A percentile compares a stretch with the other conserved stretches of the same genome.
phyloP scores from a whole-genome alignment of 2,888 invertebrate species.

The Ctenicera cuprea region DNA sequence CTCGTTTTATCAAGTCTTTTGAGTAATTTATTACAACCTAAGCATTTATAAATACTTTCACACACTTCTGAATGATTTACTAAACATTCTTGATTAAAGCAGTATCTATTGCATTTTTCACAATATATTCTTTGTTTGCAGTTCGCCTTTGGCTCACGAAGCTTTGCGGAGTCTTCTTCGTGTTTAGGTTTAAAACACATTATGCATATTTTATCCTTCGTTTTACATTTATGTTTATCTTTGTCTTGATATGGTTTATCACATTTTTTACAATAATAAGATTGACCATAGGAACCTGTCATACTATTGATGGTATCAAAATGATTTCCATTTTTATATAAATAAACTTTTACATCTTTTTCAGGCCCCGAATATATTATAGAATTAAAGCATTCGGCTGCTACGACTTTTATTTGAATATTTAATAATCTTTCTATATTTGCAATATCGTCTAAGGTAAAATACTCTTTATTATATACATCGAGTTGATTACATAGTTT shows the following conservation, averaged over 20 bases:
- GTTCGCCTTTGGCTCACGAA: no score
- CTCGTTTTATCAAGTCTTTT: conserved; percentile 25
- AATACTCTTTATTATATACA: conserved; percentile 1
- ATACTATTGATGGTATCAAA: conserved; percentile 43
- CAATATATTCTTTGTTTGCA: conserved; percentile 38
- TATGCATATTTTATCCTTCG: conserved; percentile 37
- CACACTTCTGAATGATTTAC: conserved; percentile 27
- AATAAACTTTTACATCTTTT: conserved; percentile 8
- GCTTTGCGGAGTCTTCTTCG: conserved; percentile 17
- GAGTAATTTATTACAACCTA: conserved; percentile 35
- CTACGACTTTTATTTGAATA: conserved; percentile 10
- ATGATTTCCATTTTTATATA: conserved; percentile 42
- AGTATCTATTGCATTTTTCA: conserved; percentile 32
- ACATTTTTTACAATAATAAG: conserved; percentile 43
- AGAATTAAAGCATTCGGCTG: not conserved
- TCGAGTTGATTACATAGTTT: conserved; percentile 7
- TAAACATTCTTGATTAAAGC: conserved; percentile 26
- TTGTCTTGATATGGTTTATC: conserved; percentile 43
- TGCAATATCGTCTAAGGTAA: conserved; percentile 1
- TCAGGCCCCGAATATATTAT: conserved; percentile 8
- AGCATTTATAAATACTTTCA: conserved; percentile 30
- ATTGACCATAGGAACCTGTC: conserved; percentile 27
- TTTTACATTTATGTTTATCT: conserved; percentile 41
- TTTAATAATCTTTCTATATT: conserved; percentile 1
- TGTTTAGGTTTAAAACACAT: conserved; percentile 34